A percentile compares a stretch with the other conserved stretches of the same genome.
These are phyloP conservation scores for Zelleria hepariella DNA, from an alignment of 2,888 invertebrate genomes.

Conservation along the genomic window DNA sequence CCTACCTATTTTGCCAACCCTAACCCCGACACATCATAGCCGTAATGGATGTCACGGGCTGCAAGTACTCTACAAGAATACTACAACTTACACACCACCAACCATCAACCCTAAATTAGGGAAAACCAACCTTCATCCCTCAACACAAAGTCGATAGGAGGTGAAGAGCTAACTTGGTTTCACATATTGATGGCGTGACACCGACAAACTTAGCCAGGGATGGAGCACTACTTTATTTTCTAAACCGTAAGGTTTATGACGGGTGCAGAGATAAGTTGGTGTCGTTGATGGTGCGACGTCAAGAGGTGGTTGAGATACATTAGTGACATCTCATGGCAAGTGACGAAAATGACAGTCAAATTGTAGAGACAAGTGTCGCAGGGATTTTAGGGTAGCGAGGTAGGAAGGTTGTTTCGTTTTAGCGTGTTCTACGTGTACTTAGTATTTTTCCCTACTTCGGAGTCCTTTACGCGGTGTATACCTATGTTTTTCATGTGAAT, in stretches of 20 bases:
- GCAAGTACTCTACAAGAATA: constrained; percentile 53
- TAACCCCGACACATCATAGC: constrained; percentile 56
- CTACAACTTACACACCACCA: constrained; percentile 18
- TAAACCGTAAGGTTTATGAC: constrained; percentile 14
- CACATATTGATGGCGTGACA: not conserved
- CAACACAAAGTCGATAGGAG: not conserved
- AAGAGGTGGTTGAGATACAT: constrained; percentile 54
- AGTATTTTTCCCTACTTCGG: too few relatives aligned
- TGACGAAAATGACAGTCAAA: constrained; percentile 61
- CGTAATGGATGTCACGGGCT: constrained; percentile 69
- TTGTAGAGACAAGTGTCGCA: constrained; percentile 13
- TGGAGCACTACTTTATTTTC: constrained; percentile 14
- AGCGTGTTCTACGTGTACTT: too few relatives aligned
- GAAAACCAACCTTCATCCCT: not conserved
- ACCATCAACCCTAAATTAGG: not conserved
- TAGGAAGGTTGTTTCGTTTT: too few relatives aligned
- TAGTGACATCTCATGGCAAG: constrained; percentile 63
- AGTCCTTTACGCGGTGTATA: too few relatives aligned
- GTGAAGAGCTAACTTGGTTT: not conserved
- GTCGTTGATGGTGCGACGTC: constrained; percentile 46
- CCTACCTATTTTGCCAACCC: constrained; percentile 29
- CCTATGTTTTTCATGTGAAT: too few relatives aligned
- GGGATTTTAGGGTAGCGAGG: constrained; percentile 5
- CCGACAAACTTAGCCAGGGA: not conserved
- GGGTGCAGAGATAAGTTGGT: constrained; percentile 26